Evolutionary conservation across 2,797 vertebrate species (phyloP).

Genomic region (Notamacropus eugenii): DNA sequence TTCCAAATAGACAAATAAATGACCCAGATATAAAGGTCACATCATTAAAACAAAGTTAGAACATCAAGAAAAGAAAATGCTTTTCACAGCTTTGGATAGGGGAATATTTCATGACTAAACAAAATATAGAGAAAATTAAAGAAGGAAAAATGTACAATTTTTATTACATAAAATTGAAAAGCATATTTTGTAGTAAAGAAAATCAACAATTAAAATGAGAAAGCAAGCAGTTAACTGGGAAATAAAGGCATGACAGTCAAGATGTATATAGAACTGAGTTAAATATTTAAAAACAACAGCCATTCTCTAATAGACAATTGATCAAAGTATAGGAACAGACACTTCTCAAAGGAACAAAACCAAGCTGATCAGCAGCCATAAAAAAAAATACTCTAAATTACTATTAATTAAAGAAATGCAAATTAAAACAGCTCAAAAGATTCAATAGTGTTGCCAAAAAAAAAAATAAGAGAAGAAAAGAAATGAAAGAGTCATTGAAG

Average conservation of each 20-base stretch:
- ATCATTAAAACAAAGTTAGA: background rate
- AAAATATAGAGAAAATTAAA: background rate
- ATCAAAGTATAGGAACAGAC: background rate
- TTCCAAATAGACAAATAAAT: background rate
- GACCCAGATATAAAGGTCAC: background rate
- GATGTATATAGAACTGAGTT: background rate
- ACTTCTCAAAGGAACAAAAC: background rate
- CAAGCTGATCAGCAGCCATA: background rate
- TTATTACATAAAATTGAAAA: background rate
- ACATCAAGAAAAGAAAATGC: background rate
- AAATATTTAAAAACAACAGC: background rate
- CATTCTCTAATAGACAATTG: background rate
- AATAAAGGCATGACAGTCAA: background rate
- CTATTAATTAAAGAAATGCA: background rate
- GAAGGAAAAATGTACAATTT: background rate
- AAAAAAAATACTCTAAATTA: background rate
- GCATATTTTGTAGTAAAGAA: background rate
- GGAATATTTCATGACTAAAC: background rate
- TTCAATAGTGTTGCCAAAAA: background rate
- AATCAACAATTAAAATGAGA: background rate
- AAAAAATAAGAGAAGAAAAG: background rate
- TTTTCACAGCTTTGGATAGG: background rate
- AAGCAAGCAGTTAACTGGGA: background rate
- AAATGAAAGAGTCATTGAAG: background rate
- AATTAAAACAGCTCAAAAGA: background rate